Evolutionary conservation across 2,888 invertebrate genomes (phyloP), one percentile per base, ranked within the genome.

Genomic region (Hofmannophila pseudospretella): DNA sequence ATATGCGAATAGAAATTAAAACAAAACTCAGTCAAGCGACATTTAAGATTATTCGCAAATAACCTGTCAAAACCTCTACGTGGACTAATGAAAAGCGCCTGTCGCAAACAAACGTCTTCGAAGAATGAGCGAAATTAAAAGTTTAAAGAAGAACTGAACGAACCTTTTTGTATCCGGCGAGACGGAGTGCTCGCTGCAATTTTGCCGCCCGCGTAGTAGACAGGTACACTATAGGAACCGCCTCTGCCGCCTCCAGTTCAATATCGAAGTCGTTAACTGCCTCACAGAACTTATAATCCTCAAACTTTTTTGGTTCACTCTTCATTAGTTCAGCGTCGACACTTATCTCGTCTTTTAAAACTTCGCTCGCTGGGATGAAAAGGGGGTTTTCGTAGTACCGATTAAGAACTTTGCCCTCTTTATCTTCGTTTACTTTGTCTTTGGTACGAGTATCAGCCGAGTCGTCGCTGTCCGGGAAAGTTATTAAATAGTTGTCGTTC

Each of bases 121-220:
- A 27, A 34, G 10, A 35, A 27, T 36, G 41, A 44, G 36, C 16
- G 22, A 33, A 41, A 38, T 47, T 36, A 25, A 34, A 28, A 25
- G 27, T 25, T 32, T 28, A 37, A 39, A 45, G 34, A 32, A 28
- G 7, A 10, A 11, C n/a, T 22, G 8, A 9, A 47, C 80, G 62
- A 64, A 90, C 90, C 86, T 88, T 87, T 84, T 89, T 89, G 51
- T 86, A 85, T 49, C 89, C 89, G 26, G 84, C 88, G 61, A 88
- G 88, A 47, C 86, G 81, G 29, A 90, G 66, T n/a, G 88, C 80
- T 48, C 90, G 75, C 63, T 88, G 87, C 54, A 90, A 67, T 38
- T 72, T 70, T 29, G 88, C 88, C 28, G 88, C 89, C 36, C 88
- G 80, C 51, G 82, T 76, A 11, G 80, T 79, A 36, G 88, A 82